Conservation (phyloP, 1,140 invertebrate species). For the Atta colombica region DNA sequence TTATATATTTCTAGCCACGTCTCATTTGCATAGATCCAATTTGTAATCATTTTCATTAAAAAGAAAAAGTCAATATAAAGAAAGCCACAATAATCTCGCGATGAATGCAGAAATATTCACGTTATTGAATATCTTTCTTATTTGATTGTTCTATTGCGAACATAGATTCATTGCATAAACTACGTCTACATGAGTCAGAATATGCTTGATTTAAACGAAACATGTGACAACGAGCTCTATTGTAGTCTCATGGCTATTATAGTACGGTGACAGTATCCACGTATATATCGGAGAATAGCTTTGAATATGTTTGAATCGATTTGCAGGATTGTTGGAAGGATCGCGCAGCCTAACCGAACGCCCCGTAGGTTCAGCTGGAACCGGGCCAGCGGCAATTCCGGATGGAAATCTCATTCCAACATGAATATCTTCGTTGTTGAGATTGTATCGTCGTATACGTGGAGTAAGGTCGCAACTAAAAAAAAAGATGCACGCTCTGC, state of each 20-base stretch:
- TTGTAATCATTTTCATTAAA: conserved; percentile 6
- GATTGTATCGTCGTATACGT: conserved; percentile 72
- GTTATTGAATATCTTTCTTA: background rate
- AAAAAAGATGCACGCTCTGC: conserved; percentile 13
- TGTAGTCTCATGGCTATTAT: conserved; percentile 70
- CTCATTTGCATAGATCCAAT: conserved; percentile 33
- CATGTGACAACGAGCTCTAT: conserved; percentile 74
- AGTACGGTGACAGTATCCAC: conserved; percentile 75
- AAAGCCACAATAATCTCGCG: background rate
- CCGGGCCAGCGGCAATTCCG: conserved; percentile 80
- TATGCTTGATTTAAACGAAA: conserved; percentile 66
- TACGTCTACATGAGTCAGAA: conserved; percentile 14
- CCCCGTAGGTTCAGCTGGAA: conserved; percentile 72
- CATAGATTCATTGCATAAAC: background rate
- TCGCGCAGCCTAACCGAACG: conserved; percentile 5
- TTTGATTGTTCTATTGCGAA: background rate
- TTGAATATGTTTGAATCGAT: conserved; percentile 85
- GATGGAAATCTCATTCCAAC: conserved; percentile 80
- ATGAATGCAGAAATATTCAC: background rate
- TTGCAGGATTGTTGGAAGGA: conserved; percentile 74
- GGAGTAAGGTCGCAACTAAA: conserved; percentile 65
- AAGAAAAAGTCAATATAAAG: background rate
- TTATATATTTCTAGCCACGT: background rate
- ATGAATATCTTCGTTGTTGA: conserved; percentile 72
- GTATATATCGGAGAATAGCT: conserved; percentile 81